Conservation (phyloP, 2,113 vertebrate species). For the Paraplagusia blochii region DNA sequence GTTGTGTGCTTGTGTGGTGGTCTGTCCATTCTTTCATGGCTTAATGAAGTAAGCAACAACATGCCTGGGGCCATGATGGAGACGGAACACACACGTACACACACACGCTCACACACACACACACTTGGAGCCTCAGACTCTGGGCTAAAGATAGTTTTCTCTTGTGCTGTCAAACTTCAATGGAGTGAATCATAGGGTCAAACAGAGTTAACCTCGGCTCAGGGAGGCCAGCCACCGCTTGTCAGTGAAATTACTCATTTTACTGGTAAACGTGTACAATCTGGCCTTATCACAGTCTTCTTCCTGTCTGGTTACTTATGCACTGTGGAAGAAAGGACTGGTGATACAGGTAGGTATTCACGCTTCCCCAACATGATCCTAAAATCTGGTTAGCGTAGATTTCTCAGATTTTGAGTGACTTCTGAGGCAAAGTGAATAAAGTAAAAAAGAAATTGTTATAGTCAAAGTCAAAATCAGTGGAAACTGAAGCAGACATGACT, state of each 20-base stretch:
- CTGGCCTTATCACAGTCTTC: background rate
- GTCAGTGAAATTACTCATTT: constrained; percentile 22
- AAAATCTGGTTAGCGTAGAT: too few relatives aligned
- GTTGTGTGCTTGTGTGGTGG: constrained; percentile 59
- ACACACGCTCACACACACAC: constrained; percentile 12
- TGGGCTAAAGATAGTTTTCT: constrained; percentile 59
- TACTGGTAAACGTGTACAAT: background rate
- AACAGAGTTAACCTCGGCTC: constrained; percentile 47
- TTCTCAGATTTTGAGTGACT: too few relatives aligned
- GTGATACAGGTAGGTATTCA: too few relatives aligned
- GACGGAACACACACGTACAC: constrained; percentile 52
- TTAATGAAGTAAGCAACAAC: constrained; percentile 74
- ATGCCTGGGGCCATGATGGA: constrained; percentile 58
- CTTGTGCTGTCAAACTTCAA: constrained; percentile 51
- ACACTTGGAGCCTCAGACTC: constrained; percentile 34
- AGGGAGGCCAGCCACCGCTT: background rate
- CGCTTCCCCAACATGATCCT: too few relatives aligned
- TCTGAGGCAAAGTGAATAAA: too few relatives aligned
- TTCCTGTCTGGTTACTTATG: background rate
- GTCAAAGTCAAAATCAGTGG: too few relatives aligned
- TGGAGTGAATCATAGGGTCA: constrained; percentile 60
- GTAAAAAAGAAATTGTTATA: too few relatives aligned
- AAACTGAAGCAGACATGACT: too few relatives aligned
- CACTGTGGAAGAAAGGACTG: background rate
- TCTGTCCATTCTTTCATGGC: constrained; percentile 65